These are phyloP conservation scores for Luperina nickerlii DNA, from an alignment of 2,888 invertebrate genomes.

Conservation along the genomic window DNA sequence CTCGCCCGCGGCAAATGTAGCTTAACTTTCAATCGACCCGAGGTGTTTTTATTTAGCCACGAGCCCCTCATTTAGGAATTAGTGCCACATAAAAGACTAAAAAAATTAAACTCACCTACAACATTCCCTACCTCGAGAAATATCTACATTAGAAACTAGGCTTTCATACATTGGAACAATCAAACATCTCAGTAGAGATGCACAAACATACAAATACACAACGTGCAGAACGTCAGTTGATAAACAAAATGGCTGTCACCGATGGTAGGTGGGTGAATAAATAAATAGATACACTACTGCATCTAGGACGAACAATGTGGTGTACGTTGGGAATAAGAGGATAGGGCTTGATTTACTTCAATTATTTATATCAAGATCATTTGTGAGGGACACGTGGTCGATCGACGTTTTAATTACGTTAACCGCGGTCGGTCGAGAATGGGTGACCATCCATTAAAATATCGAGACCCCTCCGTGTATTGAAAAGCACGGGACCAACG, in stretches of 20 bases:
- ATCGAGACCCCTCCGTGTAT: too few relatives aligned
- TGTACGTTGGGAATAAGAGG: constrained; percentile 63
- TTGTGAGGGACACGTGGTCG: too few relatives aligned
- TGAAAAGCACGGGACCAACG: too few relatives aligned
- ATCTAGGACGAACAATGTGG: constrained; percentile 77
- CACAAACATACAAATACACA: constrained; percentile 60
- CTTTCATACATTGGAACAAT: constrained; percentile 65
- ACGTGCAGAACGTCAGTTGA: constrained; percentile 74
- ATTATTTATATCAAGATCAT: background rate
- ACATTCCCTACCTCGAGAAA: background rate
- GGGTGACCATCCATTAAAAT: too few relatives aligned
- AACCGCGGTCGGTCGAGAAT: too few relatives aligned
- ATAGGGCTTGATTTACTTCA: constrained; percentile 59
- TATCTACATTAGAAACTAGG: constrained; percentile 14
- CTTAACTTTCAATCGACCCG: background rate
- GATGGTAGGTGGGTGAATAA: constrained; percentile 85
- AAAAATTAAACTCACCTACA: background rate
- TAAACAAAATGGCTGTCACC: constrained; percentile 87
- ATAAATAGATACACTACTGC: constrained; percentile 85
- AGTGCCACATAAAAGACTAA: background rate
- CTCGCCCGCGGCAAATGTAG: background rate
- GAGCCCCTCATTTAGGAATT: too few relatives aligned
- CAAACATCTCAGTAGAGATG: constrained; percentile 69
- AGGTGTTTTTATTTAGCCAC: background rate
- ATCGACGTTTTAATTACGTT: too few relatives aligned